phyloP scores from a whole-genome alignment of 2,888 invertebrate genomes.

The Ochropacha duplaris region DNA sequence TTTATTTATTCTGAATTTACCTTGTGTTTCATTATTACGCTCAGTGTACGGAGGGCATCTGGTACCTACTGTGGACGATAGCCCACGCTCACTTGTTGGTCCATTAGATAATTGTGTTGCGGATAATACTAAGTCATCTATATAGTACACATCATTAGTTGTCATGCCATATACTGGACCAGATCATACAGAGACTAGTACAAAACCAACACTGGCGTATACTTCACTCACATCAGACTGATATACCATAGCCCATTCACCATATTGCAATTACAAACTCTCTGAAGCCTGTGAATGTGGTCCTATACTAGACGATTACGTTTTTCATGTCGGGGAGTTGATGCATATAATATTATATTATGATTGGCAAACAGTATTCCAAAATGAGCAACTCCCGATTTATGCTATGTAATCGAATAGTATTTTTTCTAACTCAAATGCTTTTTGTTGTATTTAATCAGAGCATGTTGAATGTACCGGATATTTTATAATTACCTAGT shows the following conservation, averaged over 20 bases:
- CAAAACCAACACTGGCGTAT: slow-evolving; percentile 76
- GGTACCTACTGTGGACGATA: slow-evolving; percentile 40
- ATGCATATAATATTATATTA: not conserved
- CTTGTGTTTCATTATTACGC: slow-evolving; percentile 68
- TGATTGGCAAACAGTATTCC: not conserved
- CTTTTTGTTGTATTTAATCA: slow-evolving; percentile 61
- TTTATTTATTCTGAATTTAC: slow-evolving; percentile 54
- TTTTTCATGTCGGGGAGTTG: slow-evolving; percentile 23
- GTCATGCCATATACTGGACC: slow-evolving; percentile 71
- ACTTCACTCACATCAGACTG: slow-evolving; percentile 75
- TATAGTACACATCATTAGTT: slow-evolving; percentile 69
- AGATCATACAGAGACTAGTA: slow-evolving; percentile 72
- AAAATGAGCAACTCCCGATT: slow-evolving; percentile 10
- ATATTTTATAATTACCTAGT: not conserved
- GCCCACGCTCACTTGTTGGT: slow-evolving; percentile 43
- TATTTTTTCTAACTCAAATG: slow-evolving; percentile 46
- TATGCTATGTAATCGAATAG: slow-evolving; percentile 61
- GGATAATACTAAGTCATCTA: slow-evolving; percentile 40
- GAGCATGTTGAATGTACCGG: slow-evolving; percentile 54
- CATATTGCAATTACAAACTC: slow-evolving; percentile 66
- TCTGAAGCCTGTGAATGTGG: slow-evolving; percentile 74
- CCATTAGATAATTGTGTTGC: slow-evolving; percentile 38
- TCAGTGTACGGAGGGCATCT: slow-evolving; percentile 66
- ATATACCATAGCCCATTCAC: slow-evolving; percentile 73
- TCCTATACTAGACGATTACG: slow-evolving; percentile 66